phyloP scores from a whole-genome alignment of 2,797 vertebrate genomes.

The Eulemur rubriventer region DNA sequence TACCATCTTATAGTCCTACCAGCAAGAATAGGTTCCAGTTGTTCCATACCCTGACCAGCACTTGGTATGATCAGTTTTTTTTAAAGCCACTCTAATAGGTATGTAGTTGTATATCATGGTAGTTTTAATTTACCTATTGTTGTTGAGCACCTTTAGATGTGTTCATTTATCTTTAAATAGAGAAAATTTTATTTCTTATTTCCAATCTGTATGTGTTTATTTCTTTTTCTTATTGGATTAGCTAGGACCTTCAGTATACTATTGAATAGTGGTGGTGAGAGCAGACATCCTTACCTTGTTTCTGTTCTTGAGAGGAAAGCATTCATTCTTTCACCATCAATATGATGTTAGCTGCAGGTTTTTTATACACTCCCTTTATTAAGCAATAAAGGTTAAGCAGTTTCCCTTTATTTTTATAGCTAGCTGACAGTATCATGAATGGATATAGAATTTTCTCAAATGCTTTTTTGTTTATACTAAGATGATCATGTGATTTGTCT shows the following conservation, averaged over 20 bases:
- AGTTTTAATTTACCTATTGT: neutral
- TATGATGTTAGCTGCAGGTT: neutral
- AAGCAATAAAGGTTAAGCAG: neutral
- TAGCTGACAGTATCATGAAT: neutral
- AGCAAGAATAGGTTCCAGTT: neutral
- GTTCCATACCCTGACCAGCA: neutral
- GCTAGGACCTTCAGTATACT: neutral
- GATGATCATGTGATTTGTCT: slow-evolving; percentile 40
- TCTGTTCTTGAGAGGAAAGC: neutral
- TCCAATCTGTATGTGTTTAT: neutral
- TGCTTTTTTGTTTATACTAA: slow-evolving; percentile 26
- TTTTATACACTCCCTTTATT: neutral
- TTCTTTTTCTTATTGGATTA: slow-evolving; percentile 8
- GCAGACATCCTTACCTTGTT: neutral
- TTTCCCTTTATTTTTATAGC: slow-evolving; percentile 32
- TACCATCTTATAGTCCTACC: slow-evolving; percentile 3
- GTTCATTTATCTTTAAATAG: neutral
- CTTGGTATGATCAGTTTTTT: neutral
- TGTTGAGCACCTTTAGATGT: slow-evolving; percentile 15
- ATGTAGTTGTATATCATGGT: neutral
- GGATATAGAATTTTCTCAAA: neutral
- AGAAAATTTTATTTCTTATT: neutral
- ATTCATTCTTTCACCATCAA: neutral
- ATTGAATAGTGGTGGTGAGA: neutral
- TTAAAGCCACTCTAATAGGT: neutral